Evolutionary conservation across 2,888 invertebrate genomes (phyloP).

Genomic region (Habrosyne pyritoides): DNA sequence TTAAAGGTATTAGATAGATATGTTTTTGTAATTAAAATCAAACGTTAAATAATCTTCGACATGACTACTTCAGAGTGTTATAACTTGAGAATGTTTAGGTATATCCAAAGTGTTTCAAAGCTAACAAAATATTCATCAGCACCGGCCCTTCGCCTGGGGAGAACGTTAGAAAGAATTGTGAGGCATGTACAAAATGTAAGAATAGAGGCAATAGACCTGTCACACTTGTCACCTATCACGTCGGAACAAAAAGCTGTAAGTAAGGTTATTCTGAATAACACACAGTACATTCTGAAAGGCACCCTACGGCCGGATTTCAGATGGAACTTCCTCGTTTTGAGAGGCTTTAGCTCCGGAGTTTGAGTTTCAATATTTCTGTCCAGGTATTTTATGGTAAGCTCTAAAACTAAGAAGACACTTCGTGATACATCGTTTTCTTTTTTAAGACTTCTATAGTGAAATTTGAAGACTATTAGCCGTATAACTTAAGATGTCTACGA

Average conservation of each 20-base stretch:
- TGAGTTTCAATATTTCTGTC: no score
- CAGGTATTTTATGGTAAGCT: no score
- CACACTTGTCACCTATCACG: conserved; percentile 4
- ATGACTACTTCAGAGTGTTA: no score
- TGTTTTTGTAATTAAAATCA: not conserved
- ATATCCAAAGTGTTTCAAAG: not conserved
- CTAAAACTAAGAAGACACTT: no score
- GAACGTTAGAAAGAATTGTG: not conserved
- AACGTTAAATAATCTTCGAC: not conserved
- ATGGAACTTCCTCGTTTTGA: not conserved
- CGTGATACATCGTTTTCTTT: no score
- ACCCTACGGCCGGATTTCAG: not conserved
- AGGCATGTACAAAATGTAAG: not conserved
- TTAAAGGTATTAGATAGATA: no score
- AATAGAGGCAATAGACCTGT: not conserved
- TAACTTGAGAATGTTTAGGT: no score
- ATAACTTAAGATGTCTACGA: no score
- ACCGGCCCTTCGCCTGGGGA: not conserved
- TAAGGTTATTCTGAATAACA: not conserved
- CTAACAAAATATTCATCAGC: not conserved
- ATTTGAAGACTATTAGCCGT: no score
- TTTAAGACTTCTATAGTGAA: no score
- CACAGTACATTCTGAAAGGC: no score
- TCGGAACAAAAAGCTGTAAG: conserved; percentile 3
- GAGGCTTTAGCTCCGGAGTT: no score